Base-by-base conservation (phyloP, 2,888 invertebrate species). In the Seira ritae region DNA sequence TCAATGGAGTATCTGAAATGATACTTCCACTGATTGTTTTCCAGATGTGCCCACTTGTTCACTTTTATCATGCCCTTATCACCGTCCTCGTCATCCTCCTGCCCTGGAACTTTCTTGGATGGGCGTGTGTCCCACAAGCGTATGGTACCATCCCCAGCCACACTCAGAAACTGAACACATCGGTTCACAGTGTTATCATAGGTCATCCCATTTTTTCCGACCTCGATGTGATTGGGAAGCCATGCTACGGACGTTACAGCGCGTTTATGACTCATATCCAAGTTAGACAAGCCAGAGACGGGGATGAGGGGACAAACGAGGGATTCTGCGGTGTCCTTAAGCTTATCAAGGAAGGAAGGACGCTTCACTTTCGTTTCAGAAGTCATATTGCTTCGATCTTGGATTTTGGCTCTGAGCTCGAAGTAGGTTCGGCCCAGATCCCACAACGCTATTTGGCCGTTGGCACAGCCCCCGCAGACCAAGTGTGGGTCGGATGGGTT, bases 371-470 rank as follows among this genome's bases (percentile, higher is more conserved):
- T 80, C 0, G 68, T 60, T 1, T 69, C 80, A 0, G 74, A 15
- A 6, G 23, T 77, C 22, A 79, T 37, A 31, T 77, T 73, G 15
- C 73, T 31, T 1, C 87, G 76, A 72, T 88, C 85, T 66, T 87
- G 87, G 70, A 86, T 84, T 50, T 78, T 81, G 12, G 85, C 84
- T 3, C 86, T 42, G 1, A 88, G 69, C 60, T 87, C 88, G 42
- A 81, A 80, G 69, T 85, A 87, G 0, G 76, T 69, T 19, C 84
- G 80, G 0, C 87, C 87, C n/a, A 86, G 70, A 37, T 88, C 88
- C 88, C 88, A 88, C 0, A 88, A 76, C n/a, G 85, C 87, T 1
- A 88, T 85, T 79, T 88, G 88, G 2, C 88, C 88, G 68, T 87
- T 88, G 12, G 87, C 88, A 83, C 88, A 88, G 6, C 88, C 88